These are phyloP conservation scores for Drosophila sulfurigaster DNA, from an alignment of 1,140 invertebrate genomes.

Conservation along the genomic window DNA sequence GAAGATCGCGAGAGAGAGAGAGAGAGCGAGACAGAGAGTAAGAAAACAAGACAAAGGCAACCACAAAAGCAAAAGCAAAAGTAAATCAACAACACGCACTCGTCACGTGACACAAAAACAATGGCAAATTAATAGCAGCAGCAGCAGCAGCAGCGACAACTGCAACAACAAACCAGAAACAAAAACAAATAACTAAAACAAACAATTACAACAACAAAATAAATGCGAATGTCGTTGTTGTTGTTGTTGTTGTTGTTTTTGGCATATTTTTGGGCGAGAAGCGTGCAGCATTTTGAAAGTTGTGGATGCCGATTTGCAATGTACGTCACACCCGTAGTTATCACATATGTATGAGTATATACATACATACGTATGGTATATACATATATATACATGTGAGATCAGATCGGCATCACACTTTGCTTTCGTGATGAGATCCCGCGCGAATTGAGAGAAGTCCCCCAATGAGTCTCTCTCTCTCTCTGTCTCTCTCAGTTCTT, in stretches of 20 bases:
- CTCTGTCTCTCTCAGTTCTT: slow-evolving; percentile 14
- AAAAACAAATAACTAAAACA: neutral
- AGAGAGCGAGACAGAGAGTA: neutral
- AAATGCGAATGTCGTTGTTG: neutral
- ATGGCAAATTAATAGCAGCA: neutral
- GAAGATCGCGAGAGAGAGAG: neutral
- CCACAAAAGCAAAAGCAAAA: slow-evolving; percentile 8
- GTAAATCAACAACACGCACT: slow-evolving; percentile 16
- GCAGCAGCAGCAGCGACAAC: neutral
- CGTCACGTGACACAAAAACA: slow-evolving; percentile 35
- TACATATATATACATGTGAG: neutral
- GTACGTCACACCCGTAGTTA: slow-evolving; percentile 40
- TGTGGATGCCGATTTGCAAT: slow-evolving; percentile 23
- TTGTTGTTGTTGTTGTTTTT: neutral
- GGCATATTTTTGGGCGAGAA: slow-evolving; percentile 17
- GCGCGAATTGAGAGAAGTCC: neutral
- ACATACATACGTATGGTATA: neutral
- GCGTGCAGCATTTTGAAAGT: slow-evolving; percentile 53
- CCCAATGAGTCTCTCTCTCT: neutral
- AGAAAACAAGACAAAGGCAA: neutral
- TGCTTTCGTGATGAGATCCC: slow-evolving; percentile 36
- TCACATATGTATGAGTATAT: slow-evolving; percentile 9
- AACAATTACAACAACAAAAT: slow-evolving; percentile 10
- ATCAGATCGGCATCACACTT: slow-evolving; percentile 26
- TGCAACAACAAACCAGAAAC: neutral